phyloP scores from a whole-genome alignment of 2,113 vertebrate genomes.

The Caracal caracal region DNA sequence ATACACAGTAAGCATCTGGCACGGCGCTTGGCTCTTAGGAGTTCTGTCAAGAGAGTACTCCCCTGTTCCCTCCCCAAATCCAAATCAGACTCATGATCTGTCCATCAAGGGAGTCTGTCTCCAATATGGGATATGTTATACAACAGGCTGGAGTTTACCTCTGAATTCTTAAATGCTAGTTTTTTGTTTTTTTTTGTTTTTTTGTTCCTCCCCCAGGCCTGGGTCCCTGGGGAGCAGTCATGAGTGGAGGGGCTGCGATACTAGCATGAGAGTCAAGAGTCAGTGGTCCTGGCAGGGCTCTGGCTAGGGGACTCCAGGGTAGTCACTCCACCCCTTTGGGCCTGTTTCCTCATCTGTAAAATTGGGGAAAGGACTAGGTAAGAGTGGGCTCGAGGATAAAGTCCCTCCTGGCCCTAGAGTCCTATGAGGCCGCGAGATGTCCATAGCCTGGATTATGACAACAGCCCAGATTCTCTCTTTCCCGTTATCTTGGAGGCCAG shows the following conservation, averaged over 20 bases:
- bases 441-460: background rate
- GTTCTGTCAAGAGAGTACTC: background rate
- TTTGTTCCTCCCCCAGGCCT: background rate
- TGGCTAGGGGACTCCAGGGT: background rate
- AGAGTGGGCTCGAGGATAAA: background rate
- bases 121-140: background rate
- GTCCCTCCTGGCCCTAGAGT: background rate
- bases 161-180: background rate
- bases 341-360: slow-evolving; percentile 60
- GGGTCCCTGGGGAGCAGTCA: too few species aligned
- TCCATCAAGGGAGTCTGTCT: background rate
- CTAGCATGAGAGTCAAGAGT: background rate
- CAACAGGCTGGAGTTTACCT: background rate
- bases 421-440: background rate
- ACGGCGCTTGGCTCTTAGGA: background rate
- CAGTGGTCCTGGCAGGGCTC: background rate
- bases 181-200: background rate
- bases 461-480: background rate
- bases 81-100: background rate
- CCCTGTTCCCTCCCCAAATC: background rate
- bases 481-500: background rate
- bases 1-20: accelerated
- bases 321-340: background rate
- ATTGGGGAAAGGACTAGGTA: background rate
- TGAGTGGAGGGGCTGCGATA: background rate